Evolutionary conservation across 2,797 vertebrate genomes (phyloP), one percentile per base, ranked within the genome.

Genomic region (Allobates femoralis): DNA sequence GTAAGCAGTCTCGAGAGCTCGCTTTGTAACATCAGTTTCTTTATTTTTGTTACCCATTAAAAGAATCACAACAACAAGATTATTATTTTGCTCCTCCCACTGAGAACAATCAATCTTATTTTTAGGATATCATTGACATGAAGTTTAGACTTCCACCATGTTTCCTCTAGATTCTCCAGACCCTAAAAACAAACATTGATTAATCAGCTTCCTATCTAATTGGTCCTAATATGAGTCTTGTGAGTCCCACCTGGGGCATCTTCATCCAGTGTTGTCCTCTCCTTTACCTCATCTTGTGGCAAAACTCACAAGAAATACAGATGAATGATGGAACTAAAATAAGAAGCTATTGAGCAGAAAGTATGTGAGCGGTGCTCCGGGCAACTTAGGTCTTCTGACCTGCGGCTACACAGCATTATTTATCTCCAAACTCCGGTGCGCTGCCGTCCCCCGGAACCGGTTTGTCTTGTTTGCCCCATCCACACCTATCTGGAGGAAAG

Each of bases 271-370:
- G 19, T 30, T 30, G 62, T 18, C 12, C 28, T 23, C 18, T 23
- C 5, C 55, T 23, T 21, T 2, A 58, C 19, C 62, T 66, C 14
- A 3, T 16, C 14, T 14, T 28, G 23, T 26, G 41, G 28, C 26
- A 66, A 12, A 15, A 28, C 3, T 66, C 62, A 14, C 62, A 14
- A 64, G 16, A 64, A 30, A 64, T 64, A 64, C 12, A 64, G 51
- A 83, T 32, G 69, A 53, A 73, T 60, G 51, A 55, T 23, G 10
- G 53, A n/a, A 30, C 69, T 74, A 74, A 37, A 75, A 60, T 83
- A 62, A 75, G 71, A 83, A 12, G 34, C 3, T n/a, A 28, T 26
- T 26, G 19, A 34, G 55, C 64, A 19, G 30, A 75, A 67, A 19
- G 32, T 74, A 58, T 83, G 69, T 19, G 11, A 60, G 81, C 32